Evolutionary conservation across 2,113 vertebrate species (phyloP), one percentile per base, ranked within the genome.

Genomic region (Probosciger aterrimus): DNA sequence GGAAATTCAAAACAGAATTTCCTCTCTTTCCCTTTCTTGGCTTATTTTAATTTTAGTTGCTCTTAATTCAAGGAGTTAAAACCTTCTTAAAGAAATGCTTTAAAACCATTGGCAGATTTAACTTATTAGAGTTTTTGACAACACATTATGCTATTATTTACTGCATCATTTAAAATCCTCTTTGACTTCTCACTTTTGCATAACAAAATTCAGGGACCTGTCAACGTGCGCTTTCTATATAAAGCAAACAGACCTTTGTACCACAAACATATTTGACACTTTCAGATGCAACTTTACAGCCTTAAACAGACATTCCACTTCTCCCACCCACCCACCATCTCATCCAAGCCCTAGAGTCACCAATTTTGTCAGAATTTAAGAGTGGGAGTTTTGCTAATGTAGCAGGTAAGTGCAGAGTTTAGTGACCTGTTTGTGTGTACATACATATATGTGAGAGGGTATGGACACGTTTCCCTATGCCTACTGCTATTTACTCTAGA

Each of bases 241-340:
- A 80, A 91, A 70, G 78, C 31, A 84, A 94, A 92, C 13, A 85
- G 78, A 77, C 87, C 68, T 92, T 77, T 77, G 28, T 86, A 82
- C 71, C 75, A 73, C 74, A 94, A 92, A 92, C 62, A 82, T 87
- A 84, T 92, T 55, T 91, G 83, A 95, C 81, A 87, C 91, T 76
- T 93, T 93, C 71, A 79, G 67, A 85, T 22, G 84, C 44, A 79
- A 33, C 9, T 92, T 95, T 90, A 90, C 63, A 95, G 71, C 25
- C 86, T 81, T 90, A 81, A 86, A 92, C 88, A 96, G 73, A 63
- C 19, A 90, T 77, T 80, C 59, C 12, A 3, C 62, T 94, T 95
- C 87, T 96, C n/a, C 87, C 75, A 82, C 81, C 67, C 70, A 87
- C 92, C 50, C 65, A 77, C 65, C 53, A 70, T 18, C 85, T 43